Base-by-base conservation (phyloP, 2,113 vertebrate genomes). In the Bombycilla garrulus region DNA sequence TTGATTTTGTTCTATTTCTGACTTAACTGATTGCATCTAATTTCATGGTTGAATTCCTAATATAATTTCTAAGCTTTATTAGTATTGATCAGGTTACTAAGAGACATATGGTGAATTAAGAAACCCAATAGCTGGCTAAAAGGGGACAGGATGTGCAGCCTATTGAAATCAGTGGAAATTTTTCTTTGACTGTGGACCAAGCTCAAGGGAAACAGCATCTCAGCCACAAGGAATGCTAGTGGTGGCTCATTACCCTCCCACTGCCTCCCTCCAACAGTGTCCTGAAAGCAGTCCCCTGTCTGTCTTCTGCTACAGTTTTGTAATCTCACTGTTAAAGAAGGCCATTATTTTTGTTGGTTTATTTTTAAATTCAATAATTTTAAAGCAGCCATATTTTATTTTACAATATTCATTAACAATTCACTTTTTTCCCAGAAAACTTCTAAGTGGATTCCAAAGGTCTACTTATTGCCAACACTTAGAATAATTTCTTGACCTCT, bases 41-140 rank as follows among this genome's bases (percentile, higher is more conserved):
- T 94, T 93, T 94, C 2, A 0, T 0, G 3, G 91, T 93, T 91
- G 91, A 95, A 77, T 93, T 95, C 48, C 78, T 88, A 85, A 95
- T 42, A 90, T 61, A 80, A 95, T 92, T 95, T 93, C 74, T 88
- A 58, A 95, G 74, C 29, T 88, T 91, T 77, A 72, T 80, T 61
- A 90, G 19, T 70, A 87, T 58, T 78, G 66, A 85, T 94, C 66
- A 82, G 53, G 36, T 91, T 95, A 88, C 73, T 93, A 73, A 83
- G 29, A 70, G 66, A 74, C 79, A 85, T 94, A 91, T 77, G 73
- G 87, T 81, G 67, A 92, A 89, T 62, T 91, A 33, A 73, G 87
- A 72, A 76, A 45, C 1, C 6, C 76, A 81, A 40, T 69, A 84
- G 36, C 57, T 92, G 88, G 74, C 80, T 95, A 72, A 80, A 82